Base-by-base conservation (phyloP, 2,888 invertebrate genomes). In the Sarcophaga subvicina region DNA sequence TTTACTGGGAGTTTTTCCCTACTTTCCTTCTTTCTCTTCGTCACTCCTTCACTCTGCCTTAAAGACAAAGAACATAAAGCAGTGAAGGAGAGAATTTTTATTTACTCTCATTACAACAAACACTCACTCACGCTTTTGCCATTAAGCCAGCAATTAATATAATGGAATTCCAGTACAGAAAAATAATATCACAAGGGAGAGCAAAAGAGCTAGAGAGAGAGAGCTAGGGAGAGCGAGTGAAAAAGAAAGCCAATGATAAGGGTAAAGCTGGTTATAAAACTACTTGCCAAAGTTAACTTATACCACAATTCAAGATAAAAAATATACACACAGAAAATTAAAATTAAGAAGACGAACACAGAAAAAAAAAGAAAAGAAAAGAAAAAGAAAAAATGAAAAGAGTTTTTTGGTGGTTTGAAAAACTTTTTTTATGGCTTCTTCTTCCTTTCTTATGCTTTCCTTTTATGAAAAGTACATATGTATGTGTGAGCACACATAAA, bases 121-220 rank as follows among this genome's bases (percentile, higher is more conserved):
- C 54, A 54, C 17, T 14, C 49, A 49, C 49, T 54, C 4, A 54
- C n/a, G 20, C 67, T 10, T 20, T 72, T 81, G 78, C 71, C 80
- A 86, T 86, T 83, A 86, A 83, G 37, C 80, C 80, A 78, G 80
- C 86, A 86, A 86, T 86, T 86, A 86, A 86, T 86, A 73, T 83
- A 81, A 83, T 83, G 83, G 80, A 80, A 75, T 83, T 78, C 80
- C 78, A 54, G 12, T 60, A 80, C n/a, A 63, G 27, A 69, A 62
- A 10, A 37, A 37, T 37, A 37, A 37, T 37, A 37, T 37, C 37
- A 37, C 12, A 67, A 66, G 49, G 73, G 54, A 3, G 14, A 14
- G 17, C 8, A 14, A 54, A 3, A 54, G 14, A 14, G 17, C 1
- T 14, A 54, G 14, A 54, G 12, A 17, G 14, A 54, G 54, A 14